A percentile compares a stretch with the other conserved stretches of the same genome.
Conservation (phyloP, 2,797 vertebrate genomes). For the Mus caroli region DNA sequence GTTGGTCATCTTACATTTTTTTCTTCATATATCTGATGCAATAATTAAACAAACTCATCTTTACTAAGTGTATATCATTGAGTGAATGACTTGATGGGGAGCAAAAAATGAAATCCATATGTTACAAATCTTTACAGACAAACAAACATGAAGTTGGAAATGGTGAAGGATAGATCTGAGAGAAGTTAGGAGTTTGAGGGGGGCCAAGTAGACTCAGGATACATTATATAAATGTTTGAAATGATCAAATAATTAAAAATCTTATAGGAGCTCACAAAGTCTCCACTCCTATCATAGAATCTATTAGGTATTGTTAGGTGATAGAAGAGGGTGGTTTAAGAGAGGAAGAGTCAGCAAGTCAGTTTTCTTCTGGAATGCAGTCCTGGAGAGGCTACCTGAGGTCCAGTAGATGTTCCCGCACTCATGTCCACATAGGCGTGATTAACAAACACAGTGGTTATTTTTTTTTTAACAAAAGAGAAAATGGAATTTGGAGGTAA, state of each 20-base stretch:
- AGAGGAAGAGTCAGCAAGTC: too few relatives aligned
- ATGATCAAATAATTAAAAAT: not conserved
- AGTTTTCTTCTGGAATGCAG: not conserved
- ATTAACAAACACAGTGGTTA: not conserved
- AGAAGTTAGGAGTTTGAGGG: not conserved
- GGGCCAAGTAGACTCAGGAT: not conserved
- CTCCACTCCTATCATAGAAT: too few relatives aligned
- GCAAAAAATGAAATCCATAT: not conserved
- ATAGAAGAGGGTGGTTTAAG: accelerated
- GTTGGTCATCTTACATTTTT: not conserved
- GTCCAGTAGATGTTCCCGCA: not conserved
- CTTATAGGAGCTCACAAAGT: not conserved
- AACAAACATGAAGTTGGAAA: not conserved
- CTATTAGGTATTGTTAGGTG: not conserved
- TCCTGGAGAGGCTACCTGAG: not conserved
- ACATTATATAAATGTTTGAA: not conserved
- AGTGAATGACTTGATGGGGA: not conserved
- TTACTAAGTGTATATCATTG: not conserved
- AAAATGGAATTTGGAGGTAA: not conserved
- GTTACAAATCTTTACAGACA: not conserved
- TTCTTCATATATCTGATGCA: not conserved
- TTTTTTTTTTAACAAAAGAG: not conserved
- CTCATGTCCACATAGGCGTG: not conserved
- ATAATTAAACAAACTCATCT: not conserved
- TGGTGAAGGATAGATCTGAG: too few relatives aligned